phyloP scores from a whole-genome alignment of 2,113 vertebrate genomes.

The Gallinago media region DNA sequence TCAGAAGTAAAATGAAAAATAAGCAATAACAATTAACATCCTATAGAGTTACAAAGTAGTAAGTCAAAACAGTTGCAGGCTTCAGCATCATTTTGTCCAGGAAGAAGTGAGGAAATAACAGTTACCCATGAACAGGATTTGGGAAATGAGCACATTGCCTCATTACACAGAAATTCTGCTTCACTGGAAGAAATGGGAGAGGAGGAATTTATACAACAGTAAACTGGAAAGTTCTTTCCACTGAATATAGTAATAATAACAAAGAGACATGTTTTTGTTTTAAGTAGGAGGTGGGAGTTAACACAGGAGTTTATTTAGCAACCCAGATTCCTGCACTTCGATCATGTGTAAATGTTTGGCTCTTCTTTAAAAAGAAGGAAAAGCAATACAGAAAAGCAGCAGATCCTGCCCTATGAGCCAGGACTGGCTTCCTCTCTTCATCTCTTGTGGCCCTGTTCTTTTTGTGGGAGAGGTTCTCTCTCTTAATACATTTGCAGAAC shows the following conservation, averaged over 20 bases:
- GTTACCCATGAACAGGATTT: neutral
- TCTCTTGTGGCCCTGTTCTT: neutral
- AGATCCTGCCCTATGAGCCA: neutral
- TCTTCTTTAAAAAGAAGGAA: constrained; percentile 20
- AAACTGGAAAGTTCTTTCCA: neutral
- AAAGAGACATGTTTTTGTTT: neutral
- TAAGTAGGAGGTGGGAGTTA: neutral
- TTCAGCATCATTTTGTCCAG: neutral
- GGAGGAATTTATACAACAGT: neutral
- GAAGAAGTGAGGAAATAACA: neutral
- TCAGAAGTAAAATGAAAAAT: neutral
- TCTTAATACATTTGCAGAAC: neutral
- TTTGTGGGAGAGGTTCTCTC: neutral
- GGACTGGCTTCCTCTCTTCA: neutral
- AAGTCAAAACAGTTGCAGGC: neutral
- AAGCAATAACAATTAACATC: neutral
- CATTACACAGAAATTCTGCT: neutral
- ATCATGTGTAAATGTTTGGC: neutral
- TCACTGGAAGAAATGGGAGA: neutral
- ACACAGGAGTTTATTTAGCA: constrained; percentile 40
- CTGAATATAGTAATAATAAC: neutral
- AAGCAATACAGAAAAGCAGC: neutral
- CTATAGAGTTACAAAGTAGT: neutral
- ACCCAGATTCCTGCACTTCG: neutral
- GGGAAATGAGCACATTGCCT: neutral